Percentiles rank a stretch among this genome's conserved stretches.
Conservation (phyloP, 30 jellyfish, hydroid and myxozoan species). For the Sanderia malayensis region DNA sequence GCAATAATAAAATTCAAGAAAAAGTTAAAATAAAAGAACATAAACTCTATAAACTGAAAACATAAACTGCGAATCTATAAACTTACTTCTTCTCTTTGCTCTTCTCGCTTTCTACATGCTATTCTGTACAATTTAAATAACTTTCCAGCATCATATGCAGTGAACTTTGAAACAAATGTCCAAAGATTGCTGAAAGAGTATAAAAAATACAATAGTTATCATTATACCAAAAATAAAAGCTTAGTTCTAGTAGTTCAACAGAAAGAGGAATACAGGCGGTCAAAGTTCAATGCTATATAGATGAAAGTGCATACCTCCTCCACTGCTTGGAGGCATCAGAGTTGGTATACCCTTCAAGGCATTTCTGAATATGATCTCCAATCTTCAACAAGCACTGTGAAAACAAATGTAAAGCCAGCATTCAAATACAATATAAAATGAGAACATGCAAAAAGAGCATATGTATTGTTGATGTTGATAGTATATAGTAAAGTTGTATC, state of each 20-base stretch:
- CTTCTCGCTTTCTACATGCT: slow-evolving; percentile 79
- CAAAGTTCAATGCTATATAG: too few relatives aligned
- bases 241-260: too few relatives aligned
- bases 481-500: too few relatives aligned
- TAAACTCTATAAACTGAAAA: background rate
- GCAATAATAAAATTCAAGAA: too few relatives aligned
- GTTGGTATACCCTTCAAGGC: slow-evolving; percentile 56
- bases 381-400: slow-evolving; percentile 77
- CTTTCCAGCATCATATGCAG: slow-evolving; percentile 85
- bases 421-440: too few relatives aligned
- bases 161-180: slow-evolving; percentile 91
- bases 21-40: background rate
- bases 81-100: slow-evolving; percentile 71
- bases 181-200: slow-evolving; percentile 84
- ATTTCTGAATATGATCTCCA: slow-evolving; percentile 86
- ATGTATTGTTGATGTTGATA: too few relatives aligned
- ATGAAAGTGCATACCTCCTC: slow-evolving; percentile 71
- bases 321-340: slow-evolving; percentile 52
- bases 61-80: background rate
- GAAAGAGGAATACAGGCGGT: too few relatives aligned
- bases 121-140: slow-evolving; percentile 76
- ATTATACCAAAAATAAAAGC: too few relatives aligned
- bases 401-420: too few relatives aligned
- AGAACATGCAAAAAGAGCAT: too few relatives aligned
- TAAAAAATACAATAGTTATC: too few relatives aligned